Evolutionary conservation across 2,797 vertebrate genomes (phyloP).

Genomic region (Fistularia tabacaria): DNA sequence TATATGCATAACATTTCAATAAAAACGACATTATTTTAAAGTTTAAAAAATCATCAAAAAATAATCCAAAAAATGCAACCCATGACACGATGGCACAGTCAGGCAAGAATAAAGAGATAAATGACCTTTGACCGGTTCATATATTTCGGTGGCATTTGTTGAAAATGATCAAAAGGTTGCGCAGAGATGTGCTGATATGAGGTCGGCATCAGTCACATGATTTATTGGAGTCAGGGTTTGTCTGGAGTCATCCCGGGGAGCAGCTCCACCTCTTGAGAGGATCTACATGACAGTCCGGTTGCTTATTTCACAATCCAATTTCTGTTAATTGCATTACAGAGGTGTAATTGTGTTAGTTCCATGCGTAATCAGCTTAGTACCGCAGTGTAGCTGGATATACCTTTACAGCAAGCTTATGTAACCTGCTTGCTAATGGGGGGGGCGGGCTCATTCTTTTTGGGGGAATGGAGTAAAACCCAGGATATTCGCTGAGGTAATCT

Average conservation of each 20-base stretch:
- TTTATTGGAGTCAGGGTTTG: conserved; percentile 24
- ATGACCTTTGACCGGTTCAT: too few relatives aligned
- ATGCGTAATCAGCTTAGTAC: conserved; percentile 70
- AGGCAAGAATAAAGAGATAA: too few relatives aligned
- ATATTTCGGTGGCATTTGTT: too few relatives aligned
- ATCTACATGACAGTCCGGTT: conserved; percentile 35
- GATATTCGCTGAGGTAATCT: conserved; percentile 59
- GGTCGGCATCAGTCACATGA: conserved; percentile 25
- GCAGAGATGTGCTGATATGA: conserved; percentile 19
- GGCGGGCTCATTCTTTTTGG: conserved; percentile 52
- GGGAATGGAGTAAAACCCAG: conserved; percentile 42
- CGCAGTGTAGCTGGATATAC: conserved; percentile 61
- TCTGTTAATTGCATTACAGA: conserved; percentile 61
- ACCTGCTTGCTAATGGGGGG: conserved; percentile 51
- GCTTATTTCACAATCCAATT: conserved; percentile 60
- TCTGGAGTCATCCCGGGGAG: conserved; percentile 16
- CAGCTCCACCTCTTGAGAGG: conserved; percentile 17
- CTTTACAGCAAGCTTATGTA: conserved; percentile 57
- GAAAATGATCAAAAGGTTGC: neutral
- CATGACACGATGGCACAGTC: too few relatives aligned
- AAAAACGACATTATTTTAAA: too few relatives aligned
- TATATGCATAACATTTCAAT: too few relatives aligned
- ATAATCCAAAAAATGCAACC: too few relatives aligned
- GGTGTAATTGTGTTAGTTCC: conserved; percentile 70
- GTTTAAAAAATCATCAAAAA: too few relatives aligned